A percentile compares a stretch with the other conserved stretches of the same genome.
Conservation (phyloP, 92 coral and sea anemone species). For the Zoanthus sansibaricus region DNA sequence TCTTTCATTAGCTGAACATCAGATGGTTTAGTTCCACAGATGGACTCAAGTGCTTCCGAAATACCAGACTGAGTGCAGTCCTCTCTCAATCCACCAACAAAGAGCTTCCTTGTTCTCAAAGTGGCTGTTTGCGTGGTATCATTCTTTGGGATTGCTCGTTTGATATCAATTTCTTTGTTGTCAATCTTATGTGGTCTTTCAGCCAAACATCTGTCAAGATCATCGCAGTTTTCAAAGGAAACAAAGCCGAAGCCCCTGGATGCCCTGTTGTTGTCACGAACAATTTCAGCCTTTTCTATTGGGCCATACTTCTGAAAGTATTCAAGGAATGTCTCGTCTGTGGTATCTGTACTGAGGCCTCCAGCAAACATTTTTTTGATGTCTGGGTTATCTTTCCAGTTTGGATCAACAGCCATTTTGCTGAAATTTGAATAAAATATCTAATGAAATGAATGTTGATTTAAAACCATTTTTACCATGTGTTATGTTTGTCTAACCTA, state of each 20-base stretch:
- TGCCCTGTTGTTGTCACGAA: conserved; percentile 48
- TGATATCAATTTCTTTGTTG: conserved; percentile 74
- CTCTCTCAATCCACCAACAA: conserved; percentile 86
- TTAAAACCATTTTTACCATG: no score
- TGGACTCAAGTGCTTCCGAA: conserved; percentile 67
- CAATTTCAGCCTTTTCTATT: conserved; percentile 60
- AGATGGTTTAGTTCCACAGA: conserved; percentile 68
- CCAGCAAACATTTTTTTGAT: conserved; percentile 80
- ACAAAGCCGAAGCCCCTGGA: conserved; percentile 78
- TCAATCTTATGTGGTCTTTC: conserved; percentile 76
- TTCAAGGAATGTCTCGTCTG: conserved; percentile 48
- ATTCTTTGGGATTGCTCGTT: conserved; percentile 92
- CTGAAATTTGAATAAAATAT: background rate
- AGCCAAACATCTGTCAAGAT: conserved; percentile 63
- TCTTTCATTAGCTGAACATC: conserved; percentile 68
- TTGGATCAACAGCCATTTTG: conserved; percentile 63
- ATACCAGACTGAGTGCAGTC: conserved; percentile 78
- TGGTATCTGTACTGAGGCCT: conserved; percentile 59
- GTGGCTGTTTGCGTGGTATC: conserved; percentile 86
- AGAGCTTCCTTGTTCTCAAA: conserved; percentile 87
- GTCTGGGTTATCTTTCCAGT: conserved; percentile 74
- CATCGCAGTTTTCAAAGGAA: conserved; percentile 54
- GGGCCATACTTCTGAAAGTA: conserved; percentile 68
- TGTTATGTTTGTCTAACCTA: no score
- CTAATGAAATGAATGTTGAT: no score